phyloP scores from a whole-genome alignment of 1,140 invertebrate genomes.

The Acromyrmex charruanus region DNA sequence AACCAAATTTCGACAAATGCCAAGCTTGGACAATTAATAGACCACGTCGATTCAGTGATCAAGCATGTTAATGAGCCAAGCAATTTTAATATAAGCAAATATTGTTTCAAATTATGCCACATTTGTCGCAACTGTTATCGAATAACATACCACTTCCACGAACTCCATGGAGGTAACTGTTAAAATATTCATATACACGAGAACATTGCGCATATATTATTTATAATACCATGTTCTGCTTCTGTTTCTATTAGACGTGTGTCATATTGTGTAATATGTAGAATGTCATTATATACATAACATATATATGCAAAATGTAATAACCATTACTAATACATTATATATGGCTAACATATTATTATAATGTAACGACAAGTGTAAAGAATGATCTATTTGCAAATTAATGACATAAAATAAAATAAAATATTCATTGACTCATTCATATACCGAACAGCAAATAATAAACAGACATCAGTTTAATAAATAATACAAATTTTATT shows the following conservation, averaged over 20 bases:
- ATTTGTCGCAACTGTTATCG: slow-evolving; percentile 39
- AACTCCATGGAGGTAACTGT: slow-evolving; percentile 15
- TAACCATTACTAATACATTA: neutral
- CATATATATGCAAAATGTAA: slow-evolving; percentile 36
- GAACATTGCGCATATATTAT: slow-evolving; percentile 56
- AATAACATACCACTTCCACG: slow-evolving; percentile 29
- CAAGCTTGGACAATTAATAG: neutral
- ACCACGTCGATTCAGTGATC: neutral
- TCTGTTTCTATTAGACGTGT: slow-evolving; percentile 58
- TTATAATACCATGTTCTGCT: slow-evolving; percentile 48
- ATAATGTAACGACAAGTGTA: neutral
- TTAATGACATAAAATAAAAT: slow-evolving; percentile 25
- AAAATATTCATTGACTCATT: slow-evolving; percentile 1
- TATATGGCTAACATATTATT: slow-evolving; percentile 17
- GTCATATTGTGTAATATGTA: slow-evolving; percentile 60
- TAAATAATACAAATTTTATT: neutral
- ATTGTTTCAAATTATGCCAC: slow-evolving; percentile 28
- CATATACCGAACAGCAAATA: neutral
- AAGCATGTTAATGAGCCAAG: slow-evolving; percentile 21
- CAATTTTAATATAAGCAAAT: slow-evolving; percentile 52
- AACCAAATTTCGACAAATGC: neutral
- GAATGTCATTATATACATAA: slow-evolving; percentile 41
- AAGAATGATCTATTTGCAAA: slow-evolving; percentile 39
- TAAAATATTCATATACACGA: slow-evolving; percentile 50
- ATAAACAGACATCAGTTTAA: neutral